phyloP scores from a whole-genome alignment of 1,140 invertebrate species.

The Pachypeltis micranthus region DNA sequence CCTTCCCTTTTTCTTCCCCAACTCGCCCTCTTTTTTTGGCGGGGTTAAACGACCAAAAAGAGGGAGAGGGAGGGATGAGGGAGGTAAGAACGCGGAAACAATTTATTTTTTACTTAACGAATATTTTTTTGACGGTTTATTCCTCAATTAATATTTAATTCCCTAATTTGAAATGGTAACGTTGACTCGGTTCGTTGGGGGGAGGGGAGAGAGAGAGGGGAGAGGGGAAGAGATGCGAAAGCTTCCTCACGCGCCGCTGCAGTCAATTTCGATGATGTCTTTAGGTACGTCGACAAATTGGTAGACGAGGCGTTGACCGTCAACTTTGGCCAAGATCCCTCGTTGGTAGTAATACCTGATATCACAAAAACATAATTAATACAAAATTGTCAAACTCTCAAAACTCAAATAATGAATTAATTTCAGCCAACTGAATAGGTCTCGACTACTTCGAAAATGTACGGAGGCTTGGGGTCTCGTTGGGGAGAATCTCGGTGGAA shows the following conservation, averaged over 20 bases:
- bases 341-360: conserved; percentile 94
- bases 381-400: neutral
- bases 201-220: neutral
- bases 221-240: neutral
- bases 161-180: conserved; percentile 1
- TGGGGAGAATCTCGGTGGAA: too few relatives aligned
- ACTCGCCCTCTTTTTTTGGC: too few relatives aligned
- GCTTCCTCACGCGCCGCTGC: conserved; percentile 62
- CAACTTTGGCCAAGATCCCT: conserved; percentile 97
- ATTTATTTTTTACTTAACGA: neutral
- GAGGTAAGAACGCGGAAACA: neutral
- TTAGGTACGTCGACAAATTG: conserved; percentile 99
- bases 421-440: neutral
- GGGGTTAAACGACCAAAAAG: neutral
- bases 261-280: conserved; percentile 95
- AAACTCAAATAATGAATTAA: neutral
- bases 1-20: too few relatives aligned
- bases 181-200: conserved; percentile 7
- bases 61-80: neutral
- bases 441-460: neutral
- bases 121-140: neutral
- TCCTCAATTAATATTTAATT: neutral
- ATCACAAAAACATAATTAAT: neutral
- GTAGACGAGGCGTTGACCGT: conserved; percentile 96
- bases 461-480: too few relatives aligned